Percentiles rank a stretch among this genome's conserved stretches.
phyloP scores from a whole-genome alignment of 1,140 invertebrate genomes.

The Andrena cerasifolii region DNA sequence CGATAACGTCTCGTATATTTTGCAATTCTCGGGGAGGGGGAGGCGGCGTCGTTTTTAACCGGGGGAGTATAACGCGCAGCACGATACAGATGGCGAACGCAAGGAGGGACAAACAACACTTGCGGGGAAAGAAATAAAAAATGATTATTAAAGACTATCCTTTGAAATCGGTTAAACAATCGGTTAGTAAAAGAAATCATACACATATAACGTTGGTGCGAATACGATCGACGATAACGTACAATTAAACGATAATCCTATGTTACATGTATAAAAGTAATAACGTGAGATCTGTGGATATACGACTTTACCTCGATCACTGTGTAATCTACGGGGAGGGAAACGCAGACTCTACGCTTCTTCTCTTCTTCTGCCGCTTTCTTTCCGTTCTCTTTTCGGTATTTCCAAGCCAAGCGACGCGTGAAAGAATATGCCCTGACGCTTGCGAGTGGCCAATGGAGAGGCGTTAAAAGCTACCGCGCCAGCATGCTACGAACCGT shows the following conservation, averaged over 20 bases:
- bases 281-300: conserved; percentile 80
- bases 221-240: conserved; percentile 72
- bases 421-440: conserved; percentile 27
- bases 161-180: conserved; percentile 72
- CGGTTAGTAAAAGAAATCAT: conserved; percentile 76
- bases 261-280: conserved; percentile 76
- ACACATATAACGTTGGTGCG: conserved; percentile 74
- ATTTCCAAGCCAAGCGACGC: neutral
- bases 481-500: conserved; percentile 39
- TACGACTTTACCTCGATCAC: conserved; percentile 77
- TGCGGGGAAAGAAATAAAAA: conserved; percentile 75
- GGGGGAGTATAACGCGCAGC: neutral
- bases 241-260: conserved; percentile 67
- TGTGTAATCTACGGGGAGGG: conserved; percentile 59
- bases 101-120: conserved; percentile 66
- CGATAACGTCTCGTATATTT: neutral
- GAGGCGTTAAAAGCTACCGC: conserved; percentile 53
- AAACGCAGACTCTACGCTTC: conserved; percentile 61
- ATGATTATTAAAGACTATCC: conserved; percentile 75
- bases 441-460: conserved; percentile 39
- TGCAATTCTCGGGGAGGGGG: neutral
- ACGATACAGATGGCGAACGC: conserved; percentile 39
- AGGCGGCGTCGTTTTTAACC: neutral
- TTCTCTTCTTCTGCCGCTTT: conserved; percentile 62
- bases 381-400: neutral